Evolutionary conservation across 2,797 vertebrate genomes (phyloP), one percentile per base, ranked within the genome.

Genomic region (Lagocephalus sceleratus): DNA sequence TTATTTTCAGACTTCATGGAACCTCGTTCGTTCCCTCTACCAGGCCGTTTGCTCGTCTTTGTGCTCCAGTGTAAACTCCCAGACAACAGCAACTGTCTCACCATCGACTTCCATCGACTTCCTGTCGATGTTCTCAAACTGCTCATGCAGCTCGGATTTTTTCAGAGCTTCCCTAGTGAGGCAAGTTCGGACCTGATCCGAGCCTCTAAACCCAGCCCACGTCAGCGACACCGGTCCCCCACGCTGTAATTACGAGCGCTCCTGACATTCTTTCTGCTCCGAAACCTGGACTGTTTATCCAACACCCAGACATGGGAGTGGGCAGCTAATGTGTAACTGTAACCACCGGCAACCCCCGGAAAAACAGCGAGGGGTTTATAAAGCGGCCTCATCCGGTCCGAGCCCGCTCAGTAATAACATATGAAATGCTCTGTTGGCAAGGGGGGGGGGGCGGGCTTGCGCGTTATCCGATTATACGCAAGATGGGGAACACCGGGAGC

Each of bases 211-310:
- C 45, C 58, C 66, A 11, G 2, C 73, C 73, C 62, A 64, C 35
- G 47, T 70, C 62, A 63, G 57, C 66, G 68, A 74, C 78, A 59
- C 66, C 66, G 71, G 63, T 62, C 66, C 64, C 66, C 64, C 68
- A 55, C 81, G 84, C 82, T 88, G 86, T 89, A 88, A 90, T 91
- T 88, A 89, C 64, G 64, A 54, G 63, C 55, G 38, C 68, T 17
- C 0, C 82, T 66, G 69, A 83, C 87, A 91, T 90, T 90, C 89
- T 83, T 90, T 42, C 63, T 63, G 60, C 78, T 76, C 82, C 64
- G 75, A 85, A 78, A 86, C 71, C 73, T 58, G 57, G 73, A 60
- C 74, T 76, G 81, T 90, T 88, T 87, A 84, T 85, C 81, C 81
- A 84, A 87, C 87, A 88, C 76, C 72, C 71, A 17, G 69, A 72